A percentile compares a stretch with the other conserved stretches of the same genome.
Evolutionary conservation across 1,140 invertebrate genomes (phyloP).

Genomic region (Trachymyrmex septentrionalis): DNA sequence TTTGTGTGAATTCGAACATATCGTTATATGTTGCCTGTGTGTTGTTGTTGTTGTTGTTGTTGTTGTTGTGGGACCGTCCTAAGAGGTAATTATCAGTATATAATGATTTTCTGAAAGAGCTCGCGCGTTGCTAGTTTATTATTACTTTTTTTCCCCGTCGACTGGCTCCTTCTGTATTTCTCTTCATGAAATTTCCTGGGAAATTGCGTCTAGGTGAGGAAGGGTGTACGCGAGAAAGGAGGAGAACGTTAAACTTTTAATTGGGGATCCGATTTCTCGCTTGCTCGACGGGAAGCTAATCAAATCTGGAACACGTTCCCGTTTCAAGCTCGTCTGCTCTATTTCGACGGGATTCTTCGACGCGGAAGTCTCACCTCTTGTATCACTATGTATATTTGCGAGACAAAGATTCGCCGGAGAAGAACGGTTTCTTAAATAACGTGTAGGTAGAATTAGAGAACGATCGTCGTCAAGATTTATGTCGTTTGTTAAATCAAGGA

Average conservation of each 20-base stretch:
- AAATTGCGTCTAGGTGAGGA: neutral
- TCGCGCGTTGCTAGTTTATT: neutral
- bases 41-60: too few species aligned
- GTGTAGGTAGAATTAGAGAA: neutral
- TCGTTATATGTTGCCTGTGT: neutral
- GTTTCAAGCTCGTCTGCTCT: constrained; percentile 26
- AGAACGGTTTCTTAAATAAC: neutral
- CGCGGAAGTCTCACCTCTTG: neutral
- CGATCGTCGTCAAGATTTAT: too few species aligned
- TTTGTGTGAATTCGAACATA: neutral
- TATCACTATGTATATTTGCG: constrained; percentile 17
- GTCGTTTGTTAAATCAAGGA: neutral
- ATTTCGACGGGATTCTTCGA: constrained; percentile 51
- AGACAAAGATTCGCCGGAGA: constrained; percentile 2
- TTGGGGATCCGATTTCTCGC: constrained; percentile 17
- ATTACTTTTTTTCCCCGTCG: neutral
- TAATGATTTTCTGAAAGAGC: neutral
- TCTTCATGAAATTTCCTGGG: neutral
- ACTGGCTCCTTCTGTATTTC: neutral
- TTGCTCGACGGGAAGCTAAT: constrained; percentile 6
- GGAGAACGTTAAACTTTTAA: constrained; percentile 26
- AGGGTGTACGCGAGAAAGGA: neutral
- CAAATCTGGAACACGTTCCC: constrained; percentile 39
- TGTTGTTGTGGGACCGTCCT: too few species aligned
- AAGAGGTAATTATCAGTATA: neutral